phyloP scores from a whole-genome alignment of 2,888 invertebrate species.

The Choristoneura rosaceana region DNA sequence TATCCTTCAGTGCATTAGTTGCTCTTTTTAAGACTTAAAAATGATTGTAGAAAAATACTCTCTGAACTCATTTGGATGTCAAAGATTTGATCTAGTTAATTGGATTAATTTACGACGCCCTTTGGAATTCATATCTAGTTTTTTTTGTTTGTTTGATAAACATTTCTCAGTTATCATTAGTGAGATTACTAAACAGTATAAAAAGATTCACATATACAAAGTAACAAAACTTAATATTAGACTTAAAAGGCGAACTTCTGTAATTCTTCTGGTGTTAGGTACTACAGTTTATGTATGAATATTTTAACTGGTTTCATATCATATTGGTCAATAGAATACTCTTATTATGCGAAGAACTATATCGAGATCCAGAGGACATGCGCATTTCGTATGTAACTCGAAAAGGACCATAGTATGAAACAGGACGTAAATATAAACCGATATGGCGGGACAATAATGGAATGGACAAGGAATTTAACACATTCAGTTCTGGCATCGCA shows the following conservation, averaged over 20 bases:
- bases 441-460: background rate
- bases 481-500: no score
- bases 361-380: background rate
- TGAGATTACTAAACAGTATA: constrained; percentile 66
- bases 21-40: constrained; percentile 77
- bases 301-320: background rate
- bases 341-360: background rate
- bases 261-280: background rate
- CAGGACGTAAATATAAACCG: background rate
- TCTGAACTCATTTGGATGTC: constrained; percentile 74
- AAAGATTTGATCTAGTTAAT: constrained; percentile 73
- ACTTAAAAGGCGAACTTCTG: background rate
- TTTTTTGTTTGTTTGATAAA: constrained; percentile 52
- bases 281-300: background rate
- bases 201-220: constrained; percentile 40
- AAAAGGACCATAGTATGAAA: background rate
- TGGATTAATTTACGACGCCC: constrained; percentile 69
- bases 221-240: constrained; percentile 38
- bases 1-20: constrained; percentile 78
- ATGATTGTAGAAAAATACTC: constrained; percentile 84
- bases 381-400: background rate
- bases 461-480: background rate
- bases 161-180: constrained; percentile 69
- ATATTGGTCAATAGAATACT: background rate
- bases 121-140: constrained; percentile 59